Percentiles rank a stretch among this genome's conserved stretches.
phyloP scores from a whole-genome alignment of 2,888 invertebrate species.

The Dilophus febrilis region DNA sequence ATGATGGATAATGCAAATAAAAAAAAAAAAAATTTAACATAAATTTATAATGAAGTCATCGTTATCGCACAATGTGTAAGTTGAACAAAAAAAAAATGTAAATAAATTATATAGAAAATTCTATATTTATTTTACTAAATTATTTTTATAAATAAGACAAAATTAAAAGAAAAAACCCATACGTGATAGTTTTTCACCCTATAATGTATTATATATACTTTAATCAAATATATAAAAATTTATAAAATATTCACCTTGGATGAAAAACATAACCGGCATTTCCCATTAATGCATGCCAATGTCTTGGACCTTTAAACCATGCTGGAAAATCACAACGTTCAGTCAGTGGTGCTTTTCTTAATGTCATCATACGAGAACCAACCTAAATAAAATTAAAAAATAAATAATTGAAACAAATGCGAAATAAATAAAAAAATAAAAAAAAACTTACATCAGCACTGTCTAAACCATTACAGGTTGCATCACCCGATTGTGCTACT shows the following conservation, averaged over 20 bases:
- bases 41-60: too few species aligned
- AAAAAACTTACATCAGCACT: conserved; percentile 49
- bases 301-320: conserved; percentile 69
- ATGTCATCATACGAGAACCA: conserved; percentile 30
- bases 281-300: conserved; percentile 83
- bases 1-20: too few species aligned
- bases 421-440: not conserved
- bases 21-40: too few species aligned
- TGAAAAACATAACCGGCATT: conserved; percentile 73
- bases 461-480: conserved; percentile 82
- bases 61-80: too few species aligned
- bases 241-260: conserved; percentile 32
- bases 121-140: too few species aligned
- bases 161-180: too few species aligned
- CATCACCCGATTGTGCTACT: conserved; percentile 82
- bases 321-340: conserved; percentile 63
- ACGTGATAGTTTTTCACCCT: too few species aligned
- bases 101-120: too few species aligned
- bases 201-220: too few species aligned
- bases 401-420: not conserved
- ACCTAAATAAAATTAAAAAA: conserved; percentile 18
- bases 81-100: too few species aligned
- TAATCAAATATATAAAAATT: too few species aligned
- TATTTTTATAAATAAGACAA: too few species aligned
- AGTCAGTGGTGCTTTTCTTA: conserved; percentile 28